Percentiles rank a stretch among this genome's conserved stretches.
These are phyloP conservation scores for Brenthis daphne DNA, from an alignment of 2,888 invertebrate species.

Conservation along the genomic window DNA sequence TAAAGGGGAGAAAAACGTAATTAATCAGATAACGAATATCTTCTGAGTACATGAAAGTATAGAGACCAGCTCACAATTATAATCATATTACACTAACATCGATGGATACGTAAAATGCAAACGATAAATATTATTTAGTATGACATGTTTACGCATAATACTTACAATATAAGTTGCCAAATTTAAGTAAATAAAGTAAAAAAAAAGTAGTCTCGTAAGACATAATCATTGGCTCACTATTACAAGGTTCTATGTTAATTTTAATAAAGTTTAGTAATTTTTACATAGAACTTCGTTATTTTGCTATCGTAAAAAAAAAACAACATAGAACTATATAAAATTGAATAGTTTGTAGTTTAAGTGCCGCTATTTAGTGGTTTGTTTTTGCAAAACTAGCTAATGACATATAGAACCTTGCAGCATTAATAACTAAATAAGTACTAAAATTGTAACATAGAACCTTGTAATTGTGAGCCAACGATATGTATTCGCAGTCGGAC, in stretches of 20 bases:
- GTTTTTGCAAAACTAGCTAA: too few species aligned
- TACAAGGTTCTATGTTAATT: too few species aligned
- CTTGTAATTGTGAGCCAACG: too few species aligned
- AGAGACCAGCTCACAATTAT: constrained; percentile 77
- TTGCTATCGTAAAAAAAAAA: too few species aligned
- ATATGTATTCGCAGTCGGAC: constrained; percentile 24
- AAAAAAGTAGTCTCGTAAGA: constrained; percentile 19
- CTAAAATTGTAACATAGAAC: too few species aligned
- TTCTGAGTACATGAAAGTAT: constrained; percentile 74
- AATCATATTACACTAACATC: constrained; percentile 53
- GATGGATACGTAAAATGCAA: constrained; percentile 72
- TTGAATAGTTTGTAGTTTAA: too few species aligned
- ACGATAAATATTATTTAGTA: constrained; percentile 65
- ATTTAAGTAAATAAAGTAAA: constrained; percentile 25
- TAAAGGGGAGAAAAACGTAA: constrained; percentile 57
- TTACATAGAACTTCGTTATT: too few species aligned
- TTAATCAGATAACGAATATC: constrained; percentile 61
- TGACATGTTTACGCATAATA: constrained; percentile 45
- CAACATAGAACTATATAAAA: too few species aligned
- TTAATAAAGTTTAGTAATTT: too few species aligned
- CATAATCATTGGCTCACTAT: background rate
- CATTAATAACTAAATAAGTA: too few species aligned
- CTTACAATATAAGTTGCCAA: constrained; percentile 35
- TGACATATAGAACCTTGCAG: too few species aligned
- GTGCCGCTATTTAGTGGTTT: too few species aligned